Evolutionary conservation across 2,888 invertebrate genomes (phyloP).

Genomic region (Ormyrus nitidulus): DNA sequence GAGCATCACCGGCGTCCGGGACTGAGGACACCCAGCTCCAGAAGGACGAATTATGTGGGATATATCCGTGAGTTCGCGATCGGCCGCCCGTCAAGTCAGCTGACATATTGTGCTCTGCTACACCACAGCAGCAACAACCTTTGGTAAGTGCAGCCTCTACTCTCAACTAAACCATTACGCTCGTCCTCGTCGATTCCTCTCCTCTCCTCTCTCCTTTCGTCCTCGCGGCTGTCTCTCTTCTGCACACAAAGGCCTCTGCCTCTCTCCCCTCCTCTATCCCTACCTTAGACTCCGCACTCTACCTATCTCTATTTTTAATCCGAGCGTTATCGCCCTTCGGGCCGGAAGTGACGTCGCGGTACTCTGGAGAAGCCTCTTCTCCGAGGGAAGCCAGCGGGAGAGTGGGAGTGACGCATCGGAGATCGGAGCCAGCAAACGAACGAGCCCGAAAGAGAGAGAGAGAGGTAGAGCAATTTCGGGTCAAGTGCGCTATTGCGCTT

Average conservation of each 20-base stretch:
- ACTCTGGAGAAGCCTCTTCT: background rate
- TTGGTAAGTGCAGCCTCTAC: constrained; percentile 41
- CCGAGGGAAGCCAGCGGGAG: background rate
- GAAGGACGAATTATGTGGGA: constrained; percentile 71
- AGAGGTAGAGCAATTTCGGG: constrained; percentile 42
- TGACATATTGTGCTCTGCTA: constrained; percentile 76
- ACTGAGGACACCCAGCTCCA: background rate
- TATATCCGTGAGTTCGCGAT: constrained; percentile 66
- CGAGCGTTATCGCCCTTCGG: background rate
- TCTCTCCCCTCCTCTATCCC: too few relatives aligned
- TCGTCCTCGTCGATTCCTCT: background rate
- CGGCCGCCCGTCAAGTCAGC: constrained; percentile 75
- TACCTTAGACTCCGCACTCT: too few relatives aligned
- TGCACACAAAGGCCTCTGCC: background rate
- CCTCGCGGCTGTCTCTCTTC: background rate
- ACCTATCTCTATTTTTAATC: constrained; percentile 25
- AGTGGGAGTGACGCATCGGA: constrained; percentile 31
- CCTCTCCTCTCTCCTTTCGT: constrained; percentile 3
- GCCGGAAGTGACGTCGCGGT: constrained; percentile 18
- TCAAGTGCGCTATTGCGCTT: constrained; percentile 41
- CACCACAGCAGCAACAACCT: constrained; percentile 64
- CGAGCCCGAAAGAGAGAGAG: background rate
- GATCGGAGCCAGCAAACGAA: background rate
- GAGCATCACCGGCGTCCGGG: background rate
- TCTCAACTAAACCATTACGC: too few relatives aligned